phyloP scores from a whole-genome alignment of 2,888 invertebrate genomes.

The Metellina segmentata region DNA sequence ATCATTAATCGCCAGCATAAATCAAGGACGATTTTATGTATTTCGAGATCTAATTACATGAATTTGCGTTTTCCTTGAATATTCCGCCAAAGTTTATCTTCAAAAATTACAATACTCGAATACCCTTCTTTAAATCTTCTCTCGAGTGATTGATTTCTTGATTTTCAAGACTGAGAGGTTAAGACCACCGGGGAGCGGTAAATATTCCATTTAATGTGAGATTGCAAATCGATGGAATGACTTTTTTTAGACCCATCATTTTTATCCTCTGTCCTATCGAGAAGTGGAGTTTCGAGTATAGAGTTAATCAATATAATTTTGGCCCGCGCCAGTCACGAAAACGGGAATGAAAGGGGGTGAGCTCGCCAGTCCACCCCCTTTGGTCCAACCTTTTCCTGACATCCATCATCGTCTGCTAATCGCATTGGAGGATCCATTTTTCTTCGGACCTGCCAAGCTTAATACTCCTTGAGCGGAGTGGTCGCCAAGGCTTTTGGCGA shows the following conservation, averaged over 20 bases:
- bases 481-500: conserved; percentile 58
- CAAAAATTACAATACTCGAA: neutral
- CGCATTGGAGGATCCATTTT: conserved; percentile 75
- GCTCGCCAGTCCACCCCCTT: conserved; percentile 46
- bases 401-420: conserved; percentile 76
- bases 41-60: no score
- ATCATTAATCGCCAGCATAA: no score
- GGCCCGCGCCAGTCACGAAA: conserved; percentile 68
- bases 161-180: neutral
- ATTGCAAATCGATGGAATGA: neutral
- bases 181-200: neutral
- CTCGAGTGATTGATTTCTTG: neutral
- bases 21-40: no score
- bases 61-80: no score
- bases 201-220: neutral
- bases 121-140: neutral
- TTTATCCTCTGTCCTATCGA: neutral
- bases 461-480: conserved; percentile 51
- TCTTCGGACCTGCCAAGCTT: conserved; percentile 72
- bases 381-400: conserved; percentile 65
- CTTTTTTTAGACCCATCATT: neutral
- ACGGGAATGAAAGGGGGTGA: conserved; percentile 25
- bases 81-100: neutral
- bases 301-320: conserved; percentile 73
- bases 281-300: conserved; percentile 19